Percentiles rank a stretch among this genome's conserved stretches.
These are phyloP conservation scores for Echinops telfairi DNA, from an alignment of 2,113 vertebrate genomes.

Conservation along the genomic window DNA sequence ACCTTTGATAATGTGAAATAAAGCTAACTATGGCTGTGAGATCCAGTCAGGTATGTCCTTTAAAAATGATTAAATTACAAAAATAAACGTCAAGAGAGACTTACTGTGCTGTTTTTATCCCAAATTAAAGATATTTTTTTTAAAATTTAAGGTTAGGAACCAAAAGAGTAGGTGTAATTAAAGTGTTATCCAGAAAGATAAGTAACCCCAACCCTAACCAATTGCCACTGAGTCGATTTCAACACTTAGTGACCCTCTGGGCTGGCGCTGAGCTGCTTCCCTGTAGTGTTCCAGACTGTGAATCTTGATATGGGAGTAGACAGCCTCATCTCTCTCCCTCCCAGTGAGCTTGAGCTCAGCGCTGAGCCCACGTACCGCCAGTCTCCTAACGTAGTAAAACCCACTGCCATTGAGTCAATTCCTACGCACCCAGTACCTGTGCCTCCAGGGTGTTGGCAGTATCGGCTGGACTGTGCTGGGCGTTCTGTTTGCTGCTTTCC, in stretches of 20 bases:
- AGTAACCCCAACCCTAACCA: background rate
- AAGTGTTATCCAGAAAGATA: background rate
- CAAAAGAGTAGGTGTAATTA: background rate
- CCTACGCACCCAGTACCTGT: no score
- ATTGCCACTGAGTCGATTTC: background rate
- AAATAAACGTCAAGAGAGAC: conserved; percentile 23
- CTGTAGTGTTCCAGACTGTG: background rate
- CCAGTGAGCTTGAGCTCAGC: background rate
- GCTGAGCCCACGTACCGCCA: background rate
- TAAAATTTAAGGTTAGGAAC: background rate
- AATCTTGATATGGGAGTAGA: background rate
- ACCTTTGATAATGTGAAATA: conserved; percentile 58
- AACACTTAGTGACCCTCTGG: background rate
- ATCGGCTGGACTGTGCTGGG: background rate
- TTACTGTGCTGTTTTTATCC: conserved; percentile 25
- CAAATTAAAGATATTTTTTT: background rate
- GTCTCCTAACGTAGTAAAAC: background rate
- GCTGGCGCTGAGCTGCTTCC: background rate
- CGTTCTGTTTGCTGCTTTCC: background rate
- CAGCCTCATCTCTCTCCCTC: background rate
- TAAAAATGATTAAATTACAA: conserved; percentile 60
- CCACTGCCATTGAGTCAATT: background rate
- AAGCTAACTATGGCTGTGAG: conserved; percentile 42
- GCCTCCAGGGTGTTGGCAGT: background rate
- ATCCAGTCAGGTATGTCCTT: background rate